These are phyloP conservation scores for Acipenser transmontanus DNA, from an alignment of 2,797 vertebrate genomes.

Conservation along the genomic window DNA sequence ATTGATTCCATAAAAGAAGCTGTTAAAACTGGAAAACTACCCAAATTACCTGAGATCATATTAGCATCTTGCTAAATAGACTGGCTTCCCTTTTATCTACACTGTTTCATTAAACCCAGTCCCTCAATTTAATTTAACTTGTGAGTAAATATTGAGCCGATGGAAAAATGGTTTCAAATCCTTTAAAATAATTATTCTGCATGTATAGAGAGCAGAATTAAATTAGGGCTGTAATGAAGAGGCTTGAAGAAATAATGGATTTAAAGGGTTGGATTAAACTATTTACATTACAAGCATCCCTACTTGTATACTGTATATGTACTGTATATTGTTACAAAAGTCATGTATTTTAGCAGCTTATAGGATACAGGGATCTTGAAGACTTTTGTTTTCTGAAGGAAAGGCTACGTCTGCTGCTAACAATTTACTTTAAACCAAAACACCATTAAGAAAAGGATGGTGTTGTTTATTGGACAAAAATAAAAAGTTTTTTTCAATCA, in stretches of 20 bases:
- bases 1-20: constrained; percentile 13
- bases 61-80: constrained; percentile 26
- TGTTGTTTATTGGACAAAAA: too few relatives aligned
- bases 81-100: constrained; percentile 22
- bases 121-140: constrained; percentile 25
- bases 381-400: too few relatives aligned
- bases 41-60: constrained; percentile 28
- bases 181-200: constrained; percentile 8
- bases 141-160: constrained; percentile 28
- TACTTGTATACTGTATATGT: too few relatives aligned
- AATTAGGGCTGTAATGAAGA: constrained; percentile 6
- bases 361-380: too few relatives aligned
- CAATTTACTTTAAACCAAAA: too few relatives aligned
- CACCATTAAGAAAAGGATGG: too few relatives aligned
- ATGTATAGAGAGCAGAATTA: neutral
- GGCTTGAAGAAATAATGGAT: neutral
- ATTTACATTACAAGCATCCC: too few relatives aligned
- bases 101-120: constrained; percentile 24
- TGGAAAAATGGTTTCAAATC: constrained; percentile 3
- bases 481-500: too few relatives aligned
- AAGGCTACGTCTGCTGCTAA: too few relatives aligned
- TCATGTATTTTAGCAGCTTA: too few relatives aligned
- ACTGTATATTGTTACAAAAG: too few relatives aligned
- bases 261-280: constrained; percentile 8
- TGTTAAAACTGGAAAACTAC: constrained; percentile 18